Evolutionary conservation across 2,888 invertebrate species (phyloP), one percentile per base, ranked within the genome.

Genomic region (Bombylius major): DNA sequence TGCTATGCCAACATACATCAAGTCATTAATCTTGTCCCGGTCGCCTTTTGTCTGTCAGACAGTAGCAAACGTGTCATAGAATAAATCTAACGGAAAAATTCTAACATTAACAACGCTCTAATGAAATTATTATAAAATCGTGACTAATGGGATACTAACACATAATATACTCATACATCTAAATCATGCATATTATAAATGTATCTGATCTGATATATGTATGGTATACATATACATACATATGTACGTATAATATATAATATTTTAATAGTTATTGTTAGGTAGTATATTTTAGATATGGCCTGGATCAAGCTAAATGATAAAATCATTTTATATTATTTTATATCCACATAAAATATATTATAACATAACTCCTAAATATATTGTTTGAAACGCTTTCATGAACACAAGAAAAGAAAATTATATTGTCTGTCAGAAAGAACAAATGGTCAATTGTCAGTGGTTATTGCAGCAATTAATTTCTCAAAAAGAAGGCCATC

Each of bases 121-220:
- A 54, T 50, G 54, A 50, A 54, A 54, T 54, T 54, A 54, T 54
- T 54, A 54, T 47, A 57, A 60, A 55, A 59, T 61, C 61, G 61
- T 61, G 62, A 62, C 61, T 62, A 62, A 62, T 62, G 60, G 55
- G 7, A 36, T 36, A 9, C 55, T 56, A 55, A 57, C 60, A 58
- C 60, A 58, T 59, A 59, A 59, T 55, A 58, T 57, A 59, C 57
- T 60, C 51, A 54, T 60, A 59, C 59, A 56, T 59, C 56, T 36
- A 36, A 36, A 36, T 36, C 5, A 42, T 42, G 39, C 11, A 42
- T 11, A 11, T 42, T 42, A 42, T 42, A 8, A 3, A 36, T 36
- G 34, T 36, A 36, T 36, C 7, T 36, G 1, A 36, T 36, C 1
- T 8, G 34, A 6, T 34, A 34, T 34, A 34, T 7, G 8, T 36